Evolutionary conservation across 2,888 invertebrate genomes (phyloP).

Genomic region (Drosophila subquinaria): DNA sequence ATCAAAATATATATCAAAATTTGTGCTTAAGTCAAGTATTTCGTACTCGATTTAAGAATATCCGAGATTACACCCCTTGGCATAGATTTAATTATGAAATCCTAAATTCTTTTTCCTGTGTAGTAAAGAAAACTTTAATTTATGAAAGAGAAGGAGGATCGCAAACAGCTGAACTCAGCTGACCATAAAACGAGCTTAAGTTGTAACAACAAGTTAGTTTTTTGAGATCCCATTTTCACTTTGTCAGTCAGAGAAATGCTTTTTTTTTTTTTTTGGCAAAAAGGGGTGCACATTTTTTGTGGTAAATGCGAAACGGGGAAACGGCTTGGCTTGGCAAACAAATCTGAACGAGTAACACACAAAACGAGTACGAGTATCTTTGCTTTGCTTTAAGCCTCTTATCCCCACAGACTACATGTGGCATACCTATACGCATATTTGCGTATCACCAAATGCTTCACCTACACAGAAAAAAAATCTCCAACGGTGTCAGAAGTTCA

Average conservation of each 20-base stretch:
- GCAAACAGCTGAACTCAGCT: constrained; percentile 2
- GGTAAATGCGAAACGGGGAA: not conserved
- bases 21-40: no score
- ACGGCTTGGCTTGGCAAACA: constrained; percentile 10
- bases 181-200: constrained; percentile 21
- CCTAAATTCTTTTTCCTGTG: no score
- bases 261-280: not conserved
- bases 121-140: not conserved
- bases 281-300: not conserved
- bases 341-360: constrained; percentile 8
- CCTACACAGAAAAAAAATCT: not conserved
- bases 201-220: constrained; percentile 12
- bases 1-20: no score
- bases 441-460: not conserved
- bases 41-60: no score
- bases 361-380: constrained; percentile 8
- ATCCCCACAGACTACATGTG: constrained; percentile 12
- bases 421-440: not conserved
- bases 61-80: no score
- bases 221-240: constrained; percentile 9
- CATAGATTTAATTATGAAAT: no score
- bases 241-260: not conserved
- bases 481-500: no score
- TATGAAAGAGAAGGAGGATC: not conserved
- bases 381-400: constrained; percentile 14